phyloP scores from a whole-genome alignment of 2,113 vertebrate species.

The Chaetodon trifascialis region DNA sequence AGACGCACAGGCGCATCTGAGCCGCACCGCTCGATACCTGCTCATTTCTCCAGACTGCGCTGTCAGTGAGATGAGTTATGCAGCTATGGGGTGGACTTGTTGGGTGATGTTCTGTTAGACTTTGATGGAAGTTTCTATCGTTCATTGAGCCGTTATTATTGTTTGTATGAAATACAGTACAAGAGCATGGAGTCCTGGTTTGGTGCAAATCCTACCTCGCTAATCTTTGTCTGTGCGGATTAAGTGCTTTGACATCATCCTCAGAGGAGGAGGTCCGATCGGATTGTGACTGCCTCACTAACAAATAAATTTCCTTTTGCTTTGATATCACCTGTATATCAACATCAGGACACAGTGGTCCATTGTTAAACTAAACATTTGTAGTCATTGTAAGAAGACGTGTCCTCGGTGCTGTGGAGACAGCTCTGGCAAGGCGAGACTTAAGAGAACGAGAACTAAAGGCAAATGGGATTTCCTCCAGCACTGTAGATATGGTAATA shows the following conservation, averaged over 20 bases:
- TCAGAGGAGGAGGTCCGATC: slow-evolving; percentile 27
- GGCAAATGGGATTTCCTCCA: too few relatives aligned
- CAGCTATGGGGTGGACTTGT: not conserved
- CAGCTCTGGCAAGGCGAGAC: too few relatives aligned
- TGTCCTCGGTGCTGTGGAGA: too few relatives aligned
- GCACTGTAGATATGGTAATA: too few relatives aligned
- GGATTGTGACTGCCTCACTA: not conserved
- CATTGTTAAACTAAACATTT: not conserved
- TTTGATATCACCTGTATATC: not conserved
- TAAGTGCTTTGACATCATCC: slow-evolving; percentile 68
- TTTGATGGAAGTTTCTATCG: accelerated
- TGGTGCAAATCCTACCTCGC: slow-evolving; percentile 66
- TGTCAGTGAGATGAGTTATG: not conserved
- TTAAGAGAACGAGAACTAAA: too few relatives aligned
- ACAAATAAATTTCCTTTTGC: not conserved
- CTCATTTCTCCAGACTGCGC: not conserved
- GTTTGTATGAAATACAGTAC: not conserved
- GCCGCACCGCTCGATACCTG: not conserved
- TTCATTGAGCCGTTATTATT: not conserved
- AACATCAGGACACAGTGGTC: not conserved
- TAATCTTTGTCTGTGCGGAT: slow-evolving; percentile 78
- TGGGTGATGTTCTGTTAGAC: not conserved
- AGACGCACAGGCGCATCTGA: not conserved
- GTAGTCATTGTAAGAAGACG: too few relatives aligned
- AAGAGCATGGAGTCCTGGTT: slow-evolving; percentile 23